Evolutionary conservation across 2,797 vertebrate species (phyloP), one percentile per base, ranked within the genome.

Genomic region (Mus spretus): DNA sequence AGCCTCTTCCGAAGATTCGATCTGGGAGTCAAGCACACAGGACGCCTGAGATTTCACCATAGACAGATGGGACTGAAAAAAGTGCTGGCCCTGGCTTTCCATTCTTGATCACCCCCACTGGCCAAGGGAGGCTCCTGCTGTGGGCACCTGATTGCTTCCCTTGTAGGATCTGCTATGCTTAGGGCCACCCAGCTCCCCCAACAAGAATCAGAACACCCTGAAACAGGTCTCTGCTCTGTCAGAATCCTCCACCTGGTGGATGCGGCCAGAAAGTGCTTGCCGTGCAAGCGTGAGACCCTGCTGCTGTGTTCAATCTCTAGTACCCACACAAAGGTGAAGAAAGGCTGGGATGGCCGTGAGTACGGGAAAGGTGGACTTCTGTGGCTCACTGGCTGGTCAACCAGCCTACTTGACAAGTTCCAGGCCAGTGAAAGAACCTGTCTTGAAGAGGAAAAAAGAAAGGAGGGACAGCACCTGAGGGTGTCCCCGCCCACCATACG

Each of bases 1-100:
- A 95, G 93, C 95, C 96, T 92, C 97, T 92, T 95, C 92, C 24
- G 70, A 91, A 96, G 87, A 89, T 47, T 28, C 22, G 22, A 94
- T 74, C 90, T 87, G 47, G 11, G 86, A 57, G 70, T 91, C 82
- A 40, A 19, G 88, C 93, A 95, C 96, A 94, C 96, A 95, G 93
- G 96, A 90, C 74, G 79, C 79, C 96, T 40, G 79, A 93, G 93
- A 91, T 92, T 85, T 74, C 72, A 88, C 77, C 83, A 15, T 24
- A 83, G 92, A 91, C 95, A 74, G 85, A 96, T 92, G 67, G 83
- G 94, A 79, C 86, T 86, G 44, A 96, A 88, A 28, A 86, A 70
- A 50, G 89, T 67, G 65, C 57, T 26, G 81, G 6, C 34, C 95
- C 57, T 75, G 53, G 90, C 77, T 86, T 94, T 77, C 88, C 92